A percentile compares a stretch with the other conserved stretches of the same genome.
These are phyloP conservation scores for Ctena decussata DNA, from an alignment of 2,888 invertebrate genomes.

Conservation along the genomic window DNA sequence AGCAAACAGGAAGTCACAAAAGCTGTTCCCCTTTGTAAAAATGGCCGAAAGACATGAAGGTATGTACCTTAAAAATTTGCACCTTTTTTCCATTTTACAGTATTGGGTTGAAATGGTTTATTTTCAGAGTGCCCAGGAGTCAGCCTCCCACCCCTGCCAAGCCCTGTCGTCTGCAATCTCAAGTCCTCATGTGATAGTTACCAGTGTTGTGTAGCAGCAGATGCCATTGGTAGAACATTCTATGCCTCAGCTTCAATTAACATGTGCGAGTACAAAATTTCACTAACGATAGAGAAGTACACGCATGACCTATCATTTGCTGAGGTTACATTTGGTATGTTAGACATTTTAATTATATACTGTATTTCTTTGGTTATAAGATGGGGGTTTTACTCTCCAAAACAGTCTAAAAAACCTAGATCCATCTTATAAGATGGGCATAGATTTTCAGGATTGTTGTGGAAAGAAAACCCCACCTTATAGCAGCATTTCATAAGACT, in stretches of 20 bases:
- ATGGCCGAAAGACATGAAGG: too few species aligned
- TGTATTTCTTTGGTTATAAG: background rate
- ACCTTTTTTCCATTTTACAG: too few species aligned
- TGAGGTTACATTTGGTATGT: conserved; percentile 34
- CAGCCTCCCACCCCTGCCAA: background rate
- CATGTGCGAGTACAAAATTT: conserved; percentile 13
- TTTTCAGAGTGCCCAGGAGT: conserved; percentile 22
- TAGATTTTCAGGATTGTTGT: too few species aligned
- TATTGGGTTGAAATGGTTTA: background rate
- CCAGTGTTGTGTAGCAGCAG: conserved; percentile 19
- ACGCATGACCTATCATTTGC: conserved; percentile 9
- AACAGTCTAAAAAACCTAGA: too few species aligned
- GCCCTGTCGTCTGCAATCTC: conserved; percentile 8
- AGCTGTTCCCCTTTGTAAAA: too few species aligned
- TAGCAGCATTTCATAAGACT: too few species aligned
- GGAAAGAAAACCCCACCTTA: too few species aligned
- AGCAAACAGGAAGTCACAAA: too few species aligned
- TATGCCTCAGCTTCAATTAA: conserved; percentile 7
- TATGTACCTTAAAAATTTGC: too few species aligned
- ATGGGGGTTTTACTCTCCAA: too few species aligned
- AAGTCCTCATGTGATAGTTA: conserved; percentile 1
- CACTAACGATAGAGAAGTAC: conserved; percentile 17
- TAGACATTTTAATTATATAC: background rate
- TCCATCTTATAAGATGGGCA: too few species aligned
- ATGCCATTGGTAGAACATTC: conserved; percentile 12